phyloP scores from a whole-genome alignment of 2,888 invertebrate genomes.

The Furcula furcula region DNA sequence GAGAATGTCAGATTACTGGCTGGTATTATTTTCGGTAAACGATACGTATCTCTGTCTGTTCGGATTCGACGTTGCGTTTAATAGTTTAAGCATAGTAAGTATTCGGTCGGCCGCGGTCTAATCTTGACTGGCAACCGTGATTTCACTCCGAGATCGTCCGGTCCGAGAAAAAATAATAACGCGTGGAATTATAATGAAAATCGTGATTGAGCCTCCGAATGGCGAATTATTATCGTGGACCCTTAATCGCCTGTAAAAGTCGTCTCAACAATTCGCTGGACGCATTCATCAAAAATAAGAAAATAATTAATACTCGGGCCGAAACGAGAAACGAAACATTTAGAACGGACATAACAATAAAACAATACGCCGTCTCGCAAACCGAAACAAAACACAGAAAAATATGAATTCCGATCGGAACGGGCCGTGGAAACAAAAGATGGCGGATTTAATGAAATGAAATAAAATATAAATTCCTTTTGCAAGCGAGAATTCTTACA shows the following conservation, averaged over 20 bases:
- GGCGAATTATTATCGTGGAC: slow-evolving; percentile 51
- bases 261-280: slow-evolving; percentile 54
- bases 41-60: slow-evolving; percentile 72
- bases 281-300: slow-evolving; percentile 77
- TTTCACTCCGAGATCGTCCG: slow-evolving; percentile 44
- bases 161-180: slow-evolving; percentile 21
- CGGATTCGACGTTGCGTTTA: slow-evolving; percentile 63
- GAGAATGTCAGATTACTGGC: slow-evolving; percentile 68
- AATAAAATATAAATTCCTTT: slow-evolving; percentile 81
- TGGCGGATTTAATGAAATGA: slow-evolving; percentile 81
- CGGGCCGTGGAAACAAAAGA: slow-evolving; percentile 77
- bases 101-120: slow-evolving; percentile 45
- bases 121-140: slow-evolving; percentile 65
- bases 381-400: slow-evolving; percentile 81
- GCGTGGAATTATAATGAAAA: slow-evolving; percentile 53
- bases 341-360: slow-evolving; percentile 72
- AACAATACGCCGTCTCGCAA: slow-evolving; percentile 71
- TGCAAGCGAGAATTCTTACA: slow-evolving; percentile 80
- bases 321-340: slow-evolving; percentile 64
- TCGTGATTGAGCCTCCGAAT: slow-evolving; percentile 58
- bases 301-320: slow-evolving; percentile 77
- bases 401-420: slow-evolving; percentile 80
- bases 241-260: slow-evolving; percentile 52
- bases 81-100: slow-evolving; percentile 64
- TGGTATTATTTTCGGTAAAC: slow-evolving; percentile 74